Base-by-base conservation (phyloP, 1,140 invertebrate genomes). In the Drosophila quadrilineata region DNA sequence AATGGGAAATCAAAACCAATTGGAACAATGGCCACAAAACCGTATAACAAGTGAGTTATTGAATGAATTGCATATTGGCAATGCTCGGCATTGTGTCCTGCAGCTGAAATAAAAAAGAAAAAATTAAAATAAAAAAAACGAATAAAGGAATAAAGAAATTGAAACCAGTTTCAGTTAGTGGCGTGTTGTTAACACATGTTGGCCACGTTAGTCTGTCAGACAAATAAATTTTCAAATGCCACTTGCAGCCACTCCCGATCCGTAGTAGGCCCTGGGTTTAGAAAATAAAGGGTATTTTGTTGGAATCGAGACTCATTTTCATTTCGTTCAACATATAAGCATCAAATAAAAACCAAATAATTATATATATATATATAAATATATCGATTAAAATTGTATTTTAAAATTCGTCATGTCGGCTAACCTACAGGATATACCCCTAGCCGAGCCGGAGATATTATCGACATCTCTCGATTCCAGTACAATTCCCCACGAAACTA, bases 121-220 rank as follows among this genome's bases (percentile, higher is more conserved):
- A 53, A 22, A 50, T 1, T 49, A 4, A 54, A 21, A 36, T 45
- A 46, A 56, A 26, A 58, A 43, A 41, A 58, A 69, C 53, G 72
- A 49, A 68, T 69, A 75, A 85, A 65, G 57, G 54, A 56, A 74
- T 85, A 73, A 84, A n/a, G n/a, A n/a, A n/a, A 84, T 85, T 84
- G 65, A 85, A 84, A 85, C 77, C 79, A 54, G 77, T 79, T 84
- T 75, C 58, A 71, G n/a, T n/a, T n/a, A n/a, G n/a, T n/a, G n/a
- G 62, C 71, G 79, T 84, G 79, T 71, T 84, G 79, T 79, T 84
- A 84, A 85, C 79, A 84, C 79, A 84, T 84, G 79, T 79, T 84
- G 59, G 58, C 60, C 45, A 41, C 24, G 4, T 50, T 46, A 65
- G 52, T 66, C 52, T 56, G 35, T 36, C 28, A 68, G 59, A 63